Evolutionary conservation across 1,140 invertebrate species (phyloP).

Genomic region (Phthorimaea operculella): DNA sequence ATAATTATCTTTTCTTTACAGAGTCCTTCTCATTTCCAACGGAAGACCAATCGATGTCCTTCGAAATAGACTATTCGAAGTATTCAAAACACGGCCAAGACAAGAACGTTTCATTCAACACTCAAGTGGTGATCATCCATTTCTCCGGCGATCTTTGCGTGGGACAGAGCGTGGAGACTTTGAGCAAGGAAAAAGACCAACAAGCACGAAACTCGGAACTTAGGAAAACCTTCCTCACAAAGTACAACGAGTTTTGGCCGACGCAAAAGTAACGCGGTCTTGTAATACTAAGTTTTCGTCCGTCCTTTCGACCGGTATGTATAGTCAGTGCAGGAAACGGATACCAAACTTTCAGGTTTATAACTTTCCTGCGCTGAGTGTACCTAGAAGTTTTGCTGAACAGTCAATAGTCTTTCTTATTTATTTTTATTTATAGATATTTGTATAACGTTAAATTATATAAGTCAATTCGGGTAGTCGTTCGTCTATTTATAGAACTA

Average conservation of each 20-base stretch:
- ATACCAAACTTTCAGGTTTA: no score
- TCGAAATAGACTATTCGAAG: constrained; percentile 38
- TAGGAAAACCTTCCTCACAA: constrained; percentile 51
- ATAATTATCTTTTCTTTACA: no score
- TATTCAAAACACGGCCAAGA: constrained; percentile 45
- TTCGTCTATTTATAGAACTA: constrained; percentile 31
- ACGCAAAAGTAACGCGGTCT: constrained; percentile 43
- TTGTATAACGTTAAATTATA: constrained; percentile 37
- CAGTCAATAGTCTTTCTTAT: constrained; percentile 9
- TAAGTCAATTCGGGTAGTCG: constrained; percentile 26
- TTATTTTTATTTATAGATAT: constrained; percentile 19
- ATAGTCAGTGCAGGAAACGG: no score
- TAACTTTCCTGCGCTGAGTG: no score
- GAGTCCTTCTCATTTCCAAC: constrained; percentile 15
- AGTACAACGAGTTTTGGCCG: constrained; percentile 61
- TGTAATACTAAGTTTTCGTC: constrained; percentile 8
- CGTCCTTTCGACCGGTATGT: not conserved
- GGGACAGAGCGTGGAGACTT: constrained; percentile 58
- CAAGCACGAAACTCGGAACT: constrained; percentile 59
- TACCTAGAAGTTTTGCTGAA: no score
- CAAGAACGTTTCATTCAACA: constrained; percentile 60
- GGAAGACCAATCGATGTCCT: constrained; percentile 32
- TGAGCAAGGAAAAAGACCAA: constrained; percentile 62
- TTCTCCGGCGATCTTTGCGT: constrained; percentile 59
- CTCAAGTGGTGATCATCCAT: constrained; percentile 59